phyloP scores from a whole-genome alignment of 2,888 invertebrate species.

The Stenchaetothrips biformis region DNA sequence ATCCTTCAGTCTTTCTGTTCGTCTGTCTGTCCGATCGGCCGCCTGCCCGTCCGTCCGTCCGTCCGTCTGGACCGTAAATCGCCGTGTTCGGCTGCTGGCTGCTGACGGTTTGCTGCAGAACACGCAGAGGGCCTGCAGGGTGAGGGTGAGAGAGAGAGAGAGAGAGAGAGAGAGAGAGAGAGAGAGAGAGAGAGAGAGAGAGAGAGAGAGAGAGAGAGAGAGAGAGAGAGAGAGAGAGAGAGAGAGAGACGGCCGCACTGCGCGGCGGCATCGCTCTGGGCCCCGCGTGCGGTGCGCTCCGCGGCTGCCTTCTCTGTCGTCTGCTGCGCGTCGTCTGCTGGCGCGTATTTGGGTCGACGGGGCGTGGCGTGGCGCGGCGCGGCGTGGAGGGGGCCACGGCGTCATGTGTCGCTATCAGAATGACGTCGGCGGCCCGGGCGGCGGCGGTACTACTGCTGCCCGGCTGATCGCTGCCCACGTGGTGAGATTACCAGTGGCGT shows the following conservation, averaged over 20 bases:
- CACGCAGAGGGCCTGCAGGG: too few relatives aligned
- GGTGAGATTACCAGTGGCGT: not conserved
- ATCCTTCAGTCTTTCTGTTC: not conserved
- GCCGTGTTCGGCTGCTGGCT: too few relatives aligned
- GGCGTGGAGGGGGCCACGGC: not conserved
- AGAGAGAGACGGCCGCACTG: too few relatives aligned
- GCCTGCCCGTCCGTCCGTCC: not conserved
- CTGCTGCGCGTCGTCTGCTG: not conserved
- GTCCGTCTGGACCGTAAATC: too few relatives aligned
- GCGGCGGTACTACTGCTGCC: not conserved
- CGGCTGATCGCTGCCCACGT: not conserved
- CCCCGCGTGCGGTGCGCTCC: too few relatives aligned
- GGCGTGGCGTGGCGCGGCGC: not conserved
- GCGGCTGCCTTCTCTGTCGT: not conserved
- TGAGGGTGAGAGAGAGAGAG: too few relatives aligned
- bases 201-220: too few relatives aligned
- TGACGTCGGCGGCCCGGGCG: not conserved
- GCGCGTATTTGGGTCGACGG: conserved; percentile 4
- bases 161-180: too few relatives aligned
- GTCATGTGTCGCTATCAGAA: conserved; percentile 23
- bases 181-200: too few relatives aligned
- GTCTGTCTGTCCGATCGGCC: not conserved
- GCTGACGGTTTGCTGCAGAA: too few relatives aligned
- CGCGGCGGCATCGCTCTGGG: too few relatives aligned
- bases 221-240: too few relatives aligned